Conservation (phyloP, 1,140 invertebrate species). For the Lasioglossum albipes region DNA sequence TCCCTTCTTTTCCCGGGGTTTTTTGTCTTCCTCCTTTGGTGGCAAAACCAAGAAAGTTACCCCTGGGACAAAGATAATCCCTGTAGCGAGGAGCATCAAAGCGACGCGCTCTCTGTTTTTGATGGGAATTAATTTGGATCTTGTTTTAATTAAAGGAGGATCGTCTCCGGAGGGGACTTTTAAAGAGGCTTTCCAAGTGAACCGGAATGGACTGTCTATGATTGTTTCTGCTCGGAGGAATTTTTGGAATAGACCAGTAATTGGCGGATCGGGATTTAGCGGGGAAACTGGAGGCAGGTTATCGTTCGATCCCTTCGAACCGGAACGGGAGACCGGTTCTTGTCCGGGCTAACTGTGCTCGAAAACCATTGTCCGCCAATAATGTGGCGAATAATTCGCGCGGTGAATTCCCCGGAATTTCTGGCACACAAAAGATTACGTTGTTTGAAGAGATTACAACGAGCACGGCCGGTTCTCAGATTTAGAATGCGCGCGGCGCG, state of each 20-base stretch:
- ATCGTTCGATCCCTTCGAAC: neutral
- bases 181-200: constrained; percentile 27
- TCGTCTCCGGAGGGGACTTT: constrained; percentile 15
- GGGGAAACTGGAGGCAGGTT: neutral
- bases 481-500: neutral
- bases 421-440: too few relatives aligned
- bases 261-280: constrained; percentile 7
- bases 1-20: constrained; percentile 13
- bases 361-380: neutral
- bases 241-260: constrained; percentile 31
- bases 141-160: constrained; percentile 50
- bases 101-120: constrained; percentile 41
- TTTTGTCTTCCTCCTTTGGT: constrained; percentile 22
- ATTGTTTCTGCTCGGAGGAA: constrained; percentile 33
- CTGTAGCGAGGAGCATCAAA: constrained; percentile 41
- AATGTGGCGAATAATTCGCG: constrained; percentile 11
- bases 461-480: neutral
- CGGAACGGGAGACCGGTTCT: neutral
- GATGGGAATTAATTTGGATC: constrained; percentile 57
- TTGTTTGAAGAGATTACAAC: neutral
- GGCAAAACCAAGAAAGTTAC: constrained; percentile 48
- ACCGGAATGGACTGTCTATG: constrained; percentile 26
- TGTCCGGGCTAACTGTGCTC: neutral
- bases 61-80: constrained; percentile 53
- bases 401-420: neutral